Evolutionary conservation across 1,140 invertebrate species (phyloP).

Genomic region (Gonatopus flavifemur): DNA sequence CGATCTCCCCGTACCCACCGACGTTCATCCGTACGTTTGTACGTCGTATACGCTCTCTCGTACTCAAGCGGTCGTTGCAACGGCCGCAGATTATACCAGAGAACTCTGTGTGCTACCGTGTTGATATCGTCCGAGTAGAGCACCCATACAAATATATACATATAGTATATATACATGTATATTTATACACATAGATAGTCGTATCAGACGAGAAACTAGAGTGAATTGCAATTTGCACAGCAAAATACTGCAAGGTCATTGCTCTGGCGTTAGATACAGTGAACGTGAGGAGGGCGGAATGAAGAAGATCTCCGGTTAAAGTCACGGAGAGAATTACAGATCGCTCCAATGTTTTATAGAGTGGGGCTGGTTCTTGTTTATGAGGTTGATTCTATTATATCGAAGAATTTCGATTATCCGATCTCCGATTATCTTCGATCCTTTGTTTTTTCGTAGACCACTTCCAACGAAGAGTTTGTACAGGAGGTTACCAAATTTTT

Average conservation of each 20-base stretch:
- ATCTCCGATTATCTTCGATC: no score
- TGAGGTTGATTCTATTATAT: no score
- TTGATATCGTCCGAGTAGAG: slow-evolving; percentile 8
- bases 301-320: slow-evolving; percentile 27
- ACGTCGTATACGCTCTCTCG: not conserved
- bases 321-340: no score
- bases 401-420: no score
- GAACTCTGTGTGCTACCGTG: slow-evolving; percentile 12
- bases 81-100: slow-evolving; percentile 25
- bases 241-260: slow-evolving; percentile 39
- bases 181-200: not conserved
- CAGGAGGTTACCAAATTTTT: no score
- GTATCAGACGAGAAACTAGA: slow-evolving; percentile 5
- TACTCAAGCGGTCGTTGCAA: slow-evolving; percentile 27
- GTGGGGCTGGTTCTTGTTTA: no score
- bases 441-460: no score
- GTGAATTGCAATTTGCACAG: slow-evolving; percentile 32
- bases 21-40: no score
- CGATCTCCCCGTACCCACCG: slow-evolving; percentile 20
- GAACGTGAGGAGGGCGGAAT: no score
- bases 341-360: no score
- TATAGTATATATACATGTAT: not conserved
- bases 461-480: no score
- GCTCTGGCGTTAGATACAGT: slow-evolving; percentile 37
- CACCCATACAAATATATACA: slow-evolving; percentile 2